Evolutionary conservation across 2,797 vertebrate species (phyloP).

Genomic region (Esox lucius): DNA sequence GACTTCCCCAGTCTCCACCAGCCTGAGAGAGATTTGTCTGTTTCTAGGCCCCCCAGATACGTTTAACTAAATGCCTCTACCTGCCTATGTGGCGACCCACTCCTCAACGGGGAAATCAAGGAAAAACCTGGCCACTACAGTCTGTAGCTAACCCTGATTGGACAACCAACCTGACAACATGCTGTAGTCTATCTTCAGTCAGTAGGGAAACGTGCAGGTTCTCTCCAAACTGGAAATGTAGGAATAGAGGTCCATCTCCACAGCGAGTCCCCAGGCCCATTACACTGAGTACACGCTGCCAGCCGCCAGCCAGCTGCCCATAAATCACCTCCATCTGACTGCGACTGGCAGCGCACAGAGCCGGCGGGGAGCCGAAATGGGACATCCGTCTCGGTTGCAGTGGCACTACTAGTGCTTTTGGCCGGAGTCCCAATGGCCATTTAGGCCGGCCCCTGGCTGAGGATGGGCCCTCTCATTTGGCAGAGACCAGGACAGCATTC

Average conservation of each 20-base stretch:
- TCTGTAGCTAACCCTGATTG: too few species aligned
- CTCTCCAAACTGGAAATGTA: background rate
- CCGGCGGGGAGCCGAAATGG: background rate
- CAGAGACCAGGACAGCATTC: background rate
- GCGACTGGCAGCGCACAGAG: slow-evolving; percentile 14
- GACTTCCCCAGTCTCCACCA: too few species aligned
- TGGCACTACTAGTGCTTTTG: slow-evolving; percentile 18
- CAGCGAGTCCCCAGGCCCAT: slow-evolving; percentile 24
- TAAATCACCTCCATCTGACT: slow-evolving; percentile 30
- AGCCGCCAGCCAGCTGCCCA: slow-evolving; percentile 33
- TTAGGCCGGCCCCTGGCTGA: background rate
- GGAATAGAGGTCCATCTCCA: slow-evolving; percentile 5
- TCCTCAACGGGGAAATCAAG: too few species aligned
- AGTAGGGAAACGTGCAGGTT: background rate
- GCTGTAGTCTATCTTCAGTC: background rate
- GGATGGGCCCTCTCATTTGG: background rate
- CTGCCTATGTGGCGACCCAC: too few species aligned
- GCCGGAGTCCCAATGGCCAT: slow-evolving; percentile 31
- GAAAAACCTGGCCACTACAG: too few species aligned
- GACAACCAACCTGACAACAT: background rate
- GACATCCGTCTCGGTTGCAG: background rate
- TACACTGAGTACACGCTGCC: slow-evolving; percentile 19
- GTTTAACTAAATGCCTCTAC: too few species aligned
- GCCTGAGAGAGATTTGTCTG: too few species aligned
- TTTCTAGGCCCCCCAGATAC: too few species aligned